Conservation (phyloP, 1,140 invertebrate species). For the Hypothenemus hampei region DNA sequence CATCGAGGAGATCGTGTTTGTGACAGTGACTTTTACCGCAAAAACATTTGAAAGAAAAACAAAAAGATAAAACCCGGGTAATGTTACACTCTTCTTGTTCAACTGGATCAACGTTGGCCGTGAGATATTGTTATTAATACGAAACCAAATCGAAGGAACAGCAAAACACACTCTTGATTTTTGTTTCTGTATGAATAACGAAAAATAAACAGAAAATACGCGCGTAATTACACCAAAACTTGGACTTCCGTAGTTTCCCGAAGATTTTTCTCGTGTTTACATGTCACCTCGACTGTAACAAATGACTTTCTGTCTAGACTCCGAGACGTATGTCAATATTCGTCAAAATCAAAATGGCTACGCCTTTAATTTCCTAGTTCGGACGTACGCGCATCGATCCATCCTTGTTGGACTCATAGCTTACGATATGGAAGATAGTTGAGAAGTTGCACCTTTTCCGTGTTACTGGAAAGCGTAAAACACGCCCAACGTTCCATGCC, state of each 20-base stretch:
- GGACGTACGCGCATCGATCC: conserved; percentile 18
- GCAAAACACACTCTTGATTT: too few species aligned
- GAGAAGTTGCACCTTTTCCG: conserved; percentile 6
- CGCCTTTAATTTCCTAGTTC: conserved; percentile 40
- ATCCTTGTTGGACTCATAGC: conserved; percentile 6
- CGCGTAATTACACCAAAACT: conserved; percentile 32
- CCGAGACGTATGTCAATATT: conserved; percentile 48
- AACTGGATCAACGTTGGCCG: conserved; percentile 15
- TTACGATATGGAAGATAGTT: not conserved
- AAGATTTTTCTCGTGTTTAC: conserved; percentile 44
- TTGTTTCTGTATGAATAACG: not conserved
- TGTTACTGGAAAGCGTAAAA: conserved; percentile 24
- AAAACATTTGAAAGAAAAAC: conserved; percentile 28
- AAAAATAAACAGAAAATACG: conserved; percentile 22
- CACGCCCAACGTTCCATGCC: conserved; percentile 36
- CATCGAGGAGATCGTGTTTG: too few species aligned
- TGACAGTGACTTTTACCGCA: too few species aligned
- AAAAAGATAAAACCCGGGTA: too few species aligned
- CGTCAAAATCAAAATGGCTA: conserved; percentile 49
- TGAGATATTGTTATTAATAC: too few species aligned
- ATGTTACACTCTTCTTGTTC: too few species aligned
- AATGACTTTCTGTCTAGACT: conserved; percentile 48
- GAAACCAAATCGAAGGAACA: conserved; percentile 31
- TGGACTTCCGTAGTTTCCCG: conserved; percentile 35
- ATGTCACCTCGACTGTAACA: conserved; percentile 46